A percentile compares a stretch with the other conserved stretches of the same genome.
Conservation (phyloP, 2,113 vertebrate species). For the Scophthalmus maximus region DNA sequence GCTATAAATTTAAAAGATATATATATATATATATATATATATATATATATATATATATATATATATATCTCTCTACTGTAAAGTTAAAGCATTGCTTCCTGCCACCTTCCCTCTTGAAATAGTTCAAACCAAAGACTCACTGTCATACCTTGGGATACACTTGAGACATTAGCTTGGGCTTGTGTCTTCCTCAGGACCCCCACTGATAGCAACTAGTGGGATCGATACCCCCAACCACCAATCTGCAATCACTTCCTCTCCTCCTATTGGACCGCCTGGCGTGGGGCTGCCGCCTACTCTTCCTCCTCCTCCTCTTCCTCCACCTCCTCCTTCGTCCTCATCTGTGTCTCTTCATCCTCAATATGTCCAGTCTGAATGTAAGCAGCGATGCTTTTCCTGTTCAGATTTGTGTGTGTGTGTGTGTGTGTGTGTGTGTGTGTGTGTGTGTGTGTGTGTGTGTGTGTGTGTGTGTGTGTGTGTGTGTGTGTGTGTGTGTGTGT, state of each 20-base stretch:
- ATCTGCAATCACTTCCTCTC: conserved; percentile 88
- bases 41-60: too few relatives aligned
- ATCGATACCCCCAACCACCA: conserved; percentile 90
- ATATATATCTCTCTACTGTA: too few relatives aligned
- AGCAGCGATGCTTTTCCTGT: conserved; percentile 76
- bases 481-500: too few relatives aligned
- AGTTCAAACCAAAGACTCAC: neutral
- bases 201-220: conserved; percentile 88
- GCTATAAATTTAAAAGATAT: neutral
- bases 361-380: conserved; percentile 96
- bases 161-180: conserved; percentile 67
- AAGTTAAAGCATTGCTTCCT: too few relatives aligned
- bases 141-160: conserved; percentile 16
- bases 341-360: conserved; percentile 89
- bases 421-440: too few relatives aligned
- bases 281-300: conserved; percentile 89
- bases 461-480: too few relatives aligned
- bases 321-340: conserved; percentile 71
- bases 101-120: neutral
- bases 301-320: conserved; percentile 68
- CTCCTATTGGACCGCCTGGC: conserved; percentile 90
- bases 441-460: too few relatives aligned
- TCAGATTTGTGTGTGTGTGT: conserved; percentile 46
- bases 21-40: too few relatives aligned
- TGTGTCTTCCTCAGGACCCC: conserved; percentile 88